phyloP scores from a whole-genome alignment of 1,140 invertebrate genomes.

The Drosophila nannoptera region DNA sequence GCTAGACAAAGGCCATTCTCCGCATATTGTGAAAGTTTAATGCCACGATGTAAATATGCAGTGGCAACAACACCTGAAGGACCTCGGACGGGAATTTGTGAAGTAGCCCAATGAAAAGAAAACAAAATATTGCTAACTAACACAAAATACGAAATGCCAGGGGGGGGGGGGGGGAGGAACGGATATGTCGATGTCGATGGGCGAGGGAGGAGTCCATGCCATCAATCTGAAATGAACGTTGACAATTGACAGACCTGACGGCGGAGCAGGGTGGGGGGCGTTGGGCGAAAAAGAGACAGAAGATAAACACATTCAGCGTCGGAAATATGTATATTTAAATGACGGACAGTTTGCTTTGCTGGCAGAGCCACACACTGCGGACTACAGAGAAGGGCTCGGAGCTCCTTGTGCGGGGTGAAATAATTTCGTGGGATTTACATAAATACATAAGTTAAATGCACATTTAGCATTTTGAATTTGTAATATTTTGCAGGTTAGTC shows the following conservation, averaged over 20 bases:
- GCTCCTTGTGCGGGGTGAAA: slow-evolving; percentile 40
- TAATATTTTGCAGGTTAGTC: slow-evolving; percentile 72
- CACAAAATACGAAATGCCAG: slow-evolving; percentile 26
- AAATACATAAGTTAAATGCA: slow-evolving; percentile 79
- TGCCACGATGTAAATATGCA: slow-evolving; percentile 26
- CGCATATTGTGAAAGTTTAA: slow-evolving; percentile 50
- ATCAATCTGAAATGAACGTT: slow-evolving; percentile 69
- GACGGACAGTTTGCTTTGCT: slow-evolving; percentile 55
- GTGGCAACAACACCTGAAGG: slow-evolving; percentile 9
- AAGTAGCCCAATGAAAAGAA: slow-evolving; percentile 31
- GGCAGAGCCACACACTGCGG: no score
- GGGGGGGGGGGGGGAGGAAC: background rate
- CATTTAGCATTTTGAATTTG: slow-evolving; percentile 78
- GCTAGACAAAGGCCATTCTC: background rate
- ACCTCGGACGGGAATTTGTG: slow-evolving; percentile 8
- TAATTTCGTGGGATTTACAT: slow-evolving; percentile 77
- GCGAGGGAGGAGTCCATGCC: slow-evolving; percentile 15
- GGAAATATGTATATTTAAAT: slow-evolving; percentile 57
- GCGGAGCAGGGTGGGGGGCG: slow-evolving; percentile 35
- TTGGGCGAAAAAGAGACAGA: slow-evolving; percentile 10
- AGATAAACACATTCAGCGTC: slow-evolving; percentile 15
- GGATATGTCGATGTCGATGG: background rate
- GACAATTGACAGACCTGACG: slow-evolving; percentile 63
- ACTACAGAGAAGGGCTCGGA: no score
- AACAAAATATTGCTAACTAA: slow-evolving; percentile 38